Evolutionary conservation across 2,888 invertebrate genomes (phyloP), one percentile per base, ranked within the genome.

Genomic region (Machimus rusticus): DNA sequence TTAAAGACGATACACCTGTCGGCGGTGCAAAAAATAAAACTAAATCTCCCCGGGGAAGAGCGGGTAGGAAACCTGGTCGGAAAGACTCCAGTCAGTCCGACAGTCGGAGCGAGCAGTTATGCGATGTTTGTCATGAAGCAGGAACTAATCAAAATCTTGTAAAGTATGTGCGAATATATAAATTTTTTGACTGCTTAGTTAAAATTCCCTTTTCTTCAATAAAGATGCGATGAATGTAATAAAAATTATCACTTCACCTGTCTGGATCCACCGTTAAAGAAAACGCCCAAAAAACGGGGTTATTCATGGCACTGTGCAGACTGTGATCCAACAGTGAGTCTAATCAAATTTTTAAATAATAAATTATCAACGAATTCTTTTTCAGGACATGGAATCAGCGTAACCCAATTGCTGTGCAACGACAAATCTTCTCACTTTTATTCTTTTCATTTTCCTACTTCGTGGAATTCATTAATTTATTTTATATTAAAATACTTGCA

Each of bases 271-370:
- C 99, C 99, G 16, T 94, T 98, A 16, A 98, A 97, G 93, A 98
- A 98, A 92, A 96, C 98, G 88, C 98, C 98, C 1, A 98, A 98
- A 94, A 96, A 96, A 90, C 95, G 98, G 86, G 98, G 98, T 46
- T 98, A 98, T 92, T 97, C 97, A 16, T 98, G 98, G 98, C 98
- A 97, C 93, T 98, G 98, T 93, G 98, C 97, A 84, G 97, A 98
- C 92, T 98, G 98, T 94, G 98, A 98, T 94, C 97, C 97, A 88
- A 97, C 97, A 90, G 97, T 96, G 92, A 94, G 43, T 95, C 94
- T n/a, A 37, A 23, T 76, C 1, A 76, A 28, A 16, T 8, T 19
- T 46, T 23, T 51, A n/a, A 51, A 51, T 16, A 51, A 28, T n/a
- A 14, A 5, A 23, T 14, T 51, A 46, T 28, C 6, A 16, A 66